phyloP scores from a whole-genome alignment of 2,113 vertebrate species.

The Corynorhinus townsendii region DNA sequence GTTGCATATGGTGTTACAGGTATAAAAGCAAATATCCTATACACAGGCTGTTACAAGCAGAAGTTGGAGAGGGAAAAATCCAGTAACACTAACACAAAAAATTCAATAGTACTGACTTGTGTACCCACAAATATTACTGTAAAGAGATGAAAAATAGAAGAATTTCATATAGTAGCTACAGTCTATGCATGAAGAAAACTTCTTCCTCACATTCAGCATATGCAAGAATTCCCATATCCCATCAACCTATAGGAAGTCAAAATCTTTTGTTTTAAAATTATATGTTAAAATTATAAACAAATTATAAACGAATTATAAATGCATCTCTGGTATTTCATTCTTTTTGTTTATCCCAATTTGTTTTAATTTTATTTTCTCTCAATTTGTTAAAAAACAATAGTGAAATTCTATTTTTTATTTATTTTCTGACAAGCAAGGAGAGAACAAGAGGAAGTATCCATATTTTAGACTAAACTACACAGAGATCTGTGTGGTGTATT shows the following conservation, averaged over 20 bases:
- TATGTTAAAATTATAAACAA: not conserved
- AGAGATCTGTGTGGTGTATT: not conserved
- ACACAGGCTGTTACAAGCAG: not conserved
- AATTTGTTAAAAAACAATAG: not conserved
- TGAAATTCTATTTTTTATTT: not conserved
- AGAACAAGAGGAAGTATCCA: not conserved
- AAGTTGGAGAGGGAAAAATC: not conserved
- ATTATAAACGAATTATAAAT: not conserved
- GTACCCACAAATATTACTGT: not conserved
- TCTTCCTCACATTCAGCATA: not conserved
- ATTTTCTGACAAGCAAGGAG: not conserved
- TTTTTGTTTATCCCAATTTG: not conserved
- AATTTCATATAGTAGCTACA: not conserved
- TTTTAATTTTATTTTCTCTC: not conserved
- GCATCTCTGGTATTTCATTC: not conserved
- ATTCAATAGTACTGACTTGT: not conserved
- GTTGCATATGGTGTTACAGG: not conserved
- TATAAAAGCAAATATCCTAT: not conserved
- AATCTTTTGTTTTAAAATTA: not conserved
- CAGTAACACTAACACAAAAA: not conserved
- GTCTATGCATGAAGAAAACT: not conserved
- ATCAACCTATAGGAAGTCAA: not conserved
- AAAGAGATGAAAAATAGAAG: not conserved
- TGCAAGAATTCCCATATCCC: not conserved
- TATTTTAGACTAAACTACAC: not conserved